phyloP scores from a whole-genome alignment of 2,113 vertebrate species.

The Eulacestoma nigropectus region DNA sequence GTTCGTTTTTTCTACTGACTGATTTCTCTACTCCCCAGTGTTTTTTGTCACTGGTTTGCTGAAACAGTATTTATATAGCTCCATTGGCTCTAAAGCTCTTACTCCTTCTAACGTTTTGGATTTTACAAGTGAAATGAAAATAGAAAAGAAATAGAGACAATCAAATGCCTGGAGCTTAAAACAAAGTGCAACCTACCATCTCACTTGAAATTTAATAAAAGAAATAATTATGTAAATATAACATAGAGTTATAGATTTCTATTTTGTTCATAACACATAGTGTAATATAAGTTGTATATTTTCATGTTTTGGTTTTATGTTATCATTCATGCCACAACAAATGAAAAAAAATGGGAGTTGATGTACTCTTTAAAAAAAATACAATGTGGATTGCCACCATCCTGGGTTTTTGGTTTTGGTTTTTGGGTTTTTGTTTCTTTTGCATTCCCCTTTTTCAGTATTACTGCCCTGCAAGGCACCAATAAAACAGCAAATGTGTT shows the following conservation, averaged over 20 bases:
- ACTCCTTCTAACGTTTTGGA: constrained; percentile 72
- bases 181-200: constrained; percentile 97
- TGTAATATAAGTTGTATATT: constrained; percentile 99
- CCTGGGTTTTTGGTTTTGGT: constrained; percentile 69
- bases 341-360: constrained; percentile 83
- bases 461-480: constrained; percentile 98
- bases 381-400: constrained; percentile 89
- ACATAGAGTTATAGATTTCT: constrained; percentile 99
- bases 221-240: constrained; percentile 99
- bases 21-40: constrained; percentile 66
- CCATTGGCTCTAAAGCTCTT: constrained; percentile 74
- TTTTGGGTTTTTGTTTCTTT: constrained; percentile 67
- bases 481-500: constrained; percentile 99
- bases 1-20: constrained; percentile 72
- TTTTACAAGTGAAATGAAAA: constrained; percentile 72
- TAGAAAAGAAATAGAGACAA: constrained; percentile 93
- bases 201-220: constrained; percentile 99
- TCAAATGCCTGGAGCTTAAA: constrained; percentile 99
- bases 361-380: constrained; percentile 87
- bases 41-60: constrained; percentile 69
- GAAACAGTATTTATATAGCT: constrained; percentile 78
- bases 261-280: constrained; percentile 99
- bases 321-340: constrained; percentile 99
- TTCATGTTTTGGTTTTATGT: constrained; percentile 99
- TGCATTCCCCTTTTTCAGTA: constrained; percentile 98